Evolutionary conservation across 2,888 invertebrate species (phyloP).

Genomic region (Sarcophaga rosellei): DNA sequence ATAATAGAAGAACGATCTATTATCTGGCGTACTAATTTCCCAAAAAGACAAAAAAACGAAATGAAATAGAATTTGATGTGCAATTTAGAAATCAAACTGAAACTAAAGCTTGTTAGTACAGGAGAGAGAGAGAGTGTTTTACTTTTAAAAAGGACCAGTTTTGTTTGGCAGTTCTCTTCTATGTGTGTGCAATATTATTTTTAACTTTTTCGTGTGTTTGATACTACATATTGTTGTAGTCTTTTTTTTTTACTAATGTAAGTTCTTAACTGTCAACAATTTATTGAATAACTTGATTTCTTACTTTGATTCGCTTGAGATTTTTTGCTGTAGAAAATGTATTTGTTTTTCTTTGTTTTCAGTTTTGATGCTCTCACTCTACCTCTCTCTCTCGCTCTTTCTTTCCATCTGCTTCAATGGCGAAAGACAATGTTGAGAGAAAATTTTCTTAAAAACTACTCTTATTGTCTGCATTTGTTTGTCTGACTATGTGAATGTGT

Average conservation of each 20-base stretch:
- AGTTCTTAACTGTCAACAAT: slow-evolving; percentile 60
- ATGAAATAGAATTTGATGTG: not conserved
- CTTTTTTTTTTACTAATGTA: slow-evolving; percentile 32
- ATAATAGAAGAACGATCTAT: too few relatives aligned
- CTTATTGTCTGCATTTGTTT: not conserved
- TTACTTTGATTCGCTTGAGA: slow-evolving; percentile 36
- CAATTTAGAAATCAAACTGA: slow-evolving; percentile 1
- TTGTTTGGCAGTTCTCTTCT: too few relatives aligned
- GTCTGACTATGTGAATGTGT: not conserved
- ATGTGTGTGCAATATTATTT: not conserved
- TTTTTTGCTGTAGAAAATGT: slow-evolving; percentile 11
- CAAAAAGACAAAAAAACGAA: not conserved
- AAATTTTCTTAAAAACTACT: not conserved
- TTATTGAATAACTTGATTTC: slow-evolving; percentile 46
- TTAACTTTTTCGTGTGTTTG: not conserved
- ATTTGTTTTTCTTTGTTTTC: slow-evolving; percentile 13
- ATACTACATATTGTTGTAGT: not conserved
- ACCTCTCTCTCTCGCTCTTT: not conserved
- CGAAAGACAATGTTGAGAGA: not conserved
- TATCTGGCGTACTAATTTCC: too few relatives aligned
- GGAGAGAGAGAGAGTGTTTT: slow-evolving; percentile 31
- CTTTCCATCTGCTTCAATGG: not conserved
- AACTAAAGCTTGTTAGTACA: slow-evolving; percentile 30
- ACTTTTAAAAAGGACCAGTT: not conserved
- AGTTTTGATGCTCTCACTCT: not conserved